These are phyloP conservation scores for Onthophagus taurus DNA, from an alignment of 1,140 invertebrate genomes.

Conservation along the genomic window DNA sequence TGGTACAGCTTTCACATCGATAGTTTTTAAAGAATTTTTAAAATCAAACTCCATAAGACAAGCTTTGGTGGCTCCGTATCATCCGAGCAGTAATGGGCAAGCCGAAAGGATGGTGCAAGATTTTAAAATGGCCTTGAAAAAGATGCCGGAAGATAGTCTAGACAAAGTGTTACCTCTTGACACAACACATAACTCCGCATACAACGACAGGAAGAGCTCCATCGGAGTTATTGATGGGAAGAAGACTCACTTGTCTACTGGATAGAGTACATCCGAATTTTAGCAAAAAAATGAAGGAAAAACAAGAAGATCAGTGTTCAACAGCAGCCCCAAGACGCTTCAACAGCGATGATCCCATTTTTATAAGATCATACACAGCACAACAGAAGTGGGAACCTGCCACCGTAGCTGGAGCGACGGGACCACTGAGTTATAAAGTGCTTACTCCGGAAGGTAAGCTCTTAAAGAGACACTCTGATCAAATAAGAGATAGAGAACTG, in stretches of 20 bases:
- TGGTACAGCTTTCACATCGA: constrained; percentile 33
- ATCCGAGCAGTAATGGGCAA: neutral
- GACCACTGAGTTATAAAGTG: constrained; percentile 7
- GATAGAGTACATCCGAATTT: constrained; percentile 8
- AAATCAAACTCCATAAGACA: constrained; percentile 1
- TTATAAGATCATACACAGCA: neutral
- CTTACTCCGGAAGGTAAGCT: neutral
- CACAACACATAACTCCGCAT: constrained; percentile 1
- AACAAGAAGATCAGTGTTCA: neutral
- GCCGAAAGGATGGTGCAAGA: constrained; percentile 6
- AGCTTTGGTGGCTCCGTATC: neutral
- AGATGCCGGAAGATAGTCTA: neutral
- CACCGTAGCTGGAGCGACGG: neutral
- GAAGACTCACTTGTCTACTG: neutral
- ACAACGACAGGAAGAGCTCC: neutral
- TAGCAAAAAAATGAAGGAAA: neutral
- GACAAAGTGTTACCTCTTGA: neutral
- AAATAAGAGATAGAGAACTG: no score
- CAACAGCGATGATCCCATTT: neutral
- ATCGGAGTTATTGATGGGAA: constrained; percentile 2
- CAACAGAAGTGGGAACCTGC: neutral
- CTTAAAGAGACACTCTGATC: neutral
- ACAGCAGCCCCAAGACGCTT: neutral
- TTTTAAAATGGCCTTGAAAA: neutral
- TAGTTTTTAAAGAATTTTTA: constrained; percentile 32